phyloP scores from a whole-genome alignment of 2,797 vertebrate species.

The Lepilemur septentrionalis region DNA sequence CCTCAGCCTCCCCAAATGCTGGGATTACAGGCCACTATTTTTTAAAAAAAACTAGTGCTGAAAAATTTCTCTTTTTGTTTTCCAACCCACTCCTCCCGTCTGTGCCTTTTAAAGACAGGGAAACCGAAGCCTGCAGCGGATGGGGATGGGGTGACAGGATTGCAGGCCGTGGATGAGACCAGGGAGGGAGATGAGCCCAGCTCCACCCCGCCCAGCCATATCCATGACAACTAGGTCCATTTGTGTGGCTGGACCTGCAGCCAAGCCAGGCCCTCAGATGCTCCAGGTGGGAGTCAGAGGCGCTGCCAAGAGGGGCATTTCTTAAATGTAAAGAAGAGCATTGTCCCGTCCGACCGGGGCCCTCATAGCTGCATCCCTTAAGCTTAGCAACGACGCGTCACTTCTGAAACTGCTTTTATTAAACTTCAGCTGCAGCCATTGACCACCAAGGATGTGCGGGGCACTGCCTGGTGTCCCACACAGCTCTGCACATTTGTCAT shows the following conservation, averaged over 20 bases:
- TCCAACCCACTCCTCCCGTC: not conserved
- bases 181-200: not conserved
- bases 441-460: not conserved
- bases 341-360: too few species aligned
- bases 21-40: not conserved
- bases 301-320: not conserved
- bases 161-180: not conserved
- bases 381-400: not conserved
- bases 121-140: not conserved
- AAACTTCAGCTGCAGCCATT: not conserved
- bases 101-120: not conserved
- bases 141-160: not conserved
- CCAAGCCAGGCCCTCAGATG: not conserved
- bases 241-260: fast-evolving
- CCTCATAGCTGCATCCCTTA: not conserved
- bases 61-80: not conserved
- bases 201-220: not conserved
- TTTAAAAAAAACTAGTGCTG: not conserved
- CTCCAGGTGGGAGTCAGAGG: not conserved
- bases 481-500: not conserved
- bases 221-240: not conserved
- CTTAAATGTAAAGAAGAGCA: too few species aligned
- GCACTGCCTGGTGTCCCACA: fast-evolving
- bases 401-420: not conserved
- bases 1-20: not conserved